Conservation (phyloP, 2,888 invertebrate genomes). For the Drosophila cognata region DNA sequence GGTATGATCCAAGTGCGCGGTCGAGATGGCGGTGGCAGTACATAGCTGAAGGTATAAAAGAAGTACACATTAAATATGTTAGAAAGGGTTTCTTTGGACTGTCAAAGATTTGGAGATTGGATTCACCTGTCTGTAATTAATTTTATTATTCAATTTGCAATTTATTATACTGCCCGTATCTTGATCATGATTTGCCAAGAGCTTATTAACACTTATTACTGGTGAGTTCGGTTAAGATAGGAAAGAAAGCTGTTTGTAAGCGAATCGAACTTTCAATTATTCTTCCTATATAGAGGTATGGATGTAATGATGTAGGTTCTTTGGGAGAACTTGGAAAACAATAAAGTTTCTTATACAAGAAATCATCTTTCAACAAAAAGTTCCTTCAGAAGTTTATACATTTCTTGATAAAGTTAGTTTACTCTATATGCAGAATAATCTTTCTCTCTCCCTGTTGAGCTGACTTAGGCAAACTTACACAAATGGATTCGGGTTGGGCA, state of each 20-base stretch:
- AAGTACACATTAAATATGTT: not conserved
- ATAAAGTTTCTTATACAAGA: too few relatives aligned
- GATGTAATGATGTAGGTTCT: not conserved
- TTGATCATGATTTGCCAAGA: not conserved
- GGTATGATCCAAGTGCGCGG: slow-evolving; percentile 81
- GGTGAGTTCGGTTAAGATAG: not conserved
- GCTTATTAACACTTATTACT: not conserved
- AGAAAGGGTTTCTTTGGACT: not conserved
- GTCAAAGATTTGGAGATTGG: not conserved
- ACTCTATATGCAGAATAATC: not conserved
- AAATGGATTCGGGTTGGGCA: slow-evolving; percentile 88
- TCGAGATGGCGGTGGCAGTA: slow-evolving; percentile 84
- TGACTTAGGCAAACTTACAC: slow-evolving; percentile 84
- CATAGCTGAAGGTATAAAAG: slow-evolving; percentile 73
- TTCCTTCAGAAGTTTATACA: not conserved
- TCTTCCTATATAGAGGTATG: not conserved
- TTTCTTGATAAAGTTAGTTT: not conserved
- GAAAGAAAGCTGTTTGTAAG: not conserved
- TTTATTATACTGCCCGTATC: not conserved
- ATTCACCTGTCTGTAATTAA: not conserved
- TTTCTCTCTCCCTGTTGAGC: not conserved
- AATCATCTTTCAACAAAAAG: too few relatives aligned
- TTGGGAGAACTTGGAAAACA: too few relatives aligned
- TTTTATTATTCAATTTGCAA: not conserved
- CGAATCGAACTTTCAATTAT: not conserved